Evolutionary conservation across 2,888 invertebrate species (phyloP), one percentile per base, ranked within the genome.

Genomic region (Phorcus lineatus): DNA sequence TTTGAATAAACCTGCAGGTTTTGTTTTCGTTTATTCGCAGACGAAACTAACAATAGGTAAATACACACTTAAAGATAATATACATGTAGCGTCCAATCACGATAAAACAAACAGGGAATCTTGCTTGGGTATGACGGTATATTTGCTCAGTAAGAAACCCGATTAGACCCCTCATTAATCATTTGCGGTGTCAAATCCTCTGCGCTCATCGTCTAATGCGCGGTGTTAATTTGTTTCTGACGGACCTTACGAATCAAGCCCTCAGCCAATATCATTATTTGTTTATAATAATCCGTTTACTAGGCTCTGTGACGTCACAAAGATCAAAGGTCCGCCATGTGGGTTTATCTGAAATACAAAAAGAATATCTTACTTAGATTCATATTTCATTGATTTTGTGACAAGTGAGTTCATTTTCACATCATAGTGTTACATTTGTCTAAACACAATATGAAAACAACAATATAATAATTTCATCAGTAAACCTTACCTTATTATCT

Each of bases 211-310:
- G 40, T 40, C 31, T 70, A 70, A 70, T 70, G 70, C 31, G 17
- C 31, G 40, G 70, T 70, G 70, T 70, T 70, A 70, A 70, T 31
- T 31, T 19, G 70, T 36, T 40, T 70, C 31, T 36, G 36, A 70
- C 19, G 70, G 70, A 40, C 70, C 28, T 36, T 36, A 24, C 31
- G 70, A 36, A 70, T 70, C 40, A 70, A 40, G 70, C 40, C 70
- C 36, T 36, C 70, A 36, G n/a, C 70, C 70, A 70, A 70, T 70
- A 40, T 40, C 36, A 40, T 70, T 70, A 70, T 70, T 70, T 70
- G 70, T 70, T 70, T 70, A 70, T 70, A 70, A 31, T 70, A 70
- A 70, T 70, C 70, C 36, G 70, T 70, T 70, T 70, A 70, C 40
- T 40, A 36, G 11, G 70, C 70, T 70, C 70, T 36, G 70, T 70